phyloP scores from a whole-genome alignment of 2,888 invertebrate species.

The Isotomurus palustris region DNA sequence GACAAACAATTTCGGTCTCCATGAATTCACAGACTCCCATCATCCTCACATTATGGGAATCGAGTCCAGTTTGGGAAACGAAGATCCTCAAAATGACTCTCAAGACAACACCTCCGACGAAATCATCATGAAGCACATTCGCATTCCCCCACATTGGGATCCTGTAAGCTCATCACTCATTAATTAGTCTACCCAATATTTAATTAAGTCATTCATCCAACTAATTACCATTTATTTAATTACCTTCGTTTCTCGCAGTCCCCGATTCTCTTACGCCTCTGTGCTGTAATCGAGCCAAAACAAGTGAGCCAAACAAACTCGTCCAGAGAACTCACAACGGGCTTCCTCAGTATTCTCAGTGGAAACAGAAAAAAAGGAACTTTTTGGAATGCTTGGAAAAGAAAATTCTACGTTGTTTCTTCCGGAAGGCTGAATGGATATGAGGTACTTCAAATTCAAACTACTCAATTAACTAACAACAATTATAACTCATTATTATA shows the following conservation, averaged over 20 bases:
- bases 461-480: background rate
- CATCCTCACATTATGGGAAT: slow-evolving; percentile 5
- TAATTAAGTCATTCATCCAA: too few relatives aligned
- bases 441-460: slow-evolving; percentile 28
- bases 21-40: slow-evolving; percentile 3
- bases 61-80: slow-evolving; percentile 3
- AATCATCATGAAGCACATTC: slow-evolving; percentile 42
- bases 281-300: slow-evolving; percentile 35
- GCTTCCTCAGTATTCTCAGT: slow-evolving; percentile 44
- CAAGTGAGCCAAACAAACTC: slow-evolving; percentile 19
- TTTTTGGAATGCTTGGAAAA: slow-evolving; percentile 58
- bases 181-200: too few relatives aligned
- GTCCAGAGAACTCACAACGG: slow-evolving; percentile 28
- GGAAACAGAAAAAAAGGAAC: slow-evolving; percentile 54
- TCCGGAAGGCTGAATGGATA: slow-evolving; percentile 41
- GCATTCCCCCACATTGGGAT: slow-evolving; percentile 45
- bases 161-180: slow-evolving; percentile 32
- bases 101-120: slow-evolving; percentile 28
- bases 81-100: slow-evolving; percentile 13
- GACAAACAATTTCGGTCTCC: slow-evolving; percentile 2
- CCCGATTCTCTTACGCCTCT: slow-evolving; percentile 37
- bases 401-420: slow-evolving; percentile 52
- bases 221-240: too few relatives aligned
- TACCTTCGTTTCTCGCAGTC: slow-evolving; percentile 24
- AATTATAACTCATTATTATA: slow-evolving; percentile 16